A percentile compares a stretch with the other conserved stretches of the same genome.
These are phyloP conservation scores for Tragelaphus strepsiceros DNA, from an alignment of 2,113 vertebrate genomes.

Conservation along the genomic window DNA sequence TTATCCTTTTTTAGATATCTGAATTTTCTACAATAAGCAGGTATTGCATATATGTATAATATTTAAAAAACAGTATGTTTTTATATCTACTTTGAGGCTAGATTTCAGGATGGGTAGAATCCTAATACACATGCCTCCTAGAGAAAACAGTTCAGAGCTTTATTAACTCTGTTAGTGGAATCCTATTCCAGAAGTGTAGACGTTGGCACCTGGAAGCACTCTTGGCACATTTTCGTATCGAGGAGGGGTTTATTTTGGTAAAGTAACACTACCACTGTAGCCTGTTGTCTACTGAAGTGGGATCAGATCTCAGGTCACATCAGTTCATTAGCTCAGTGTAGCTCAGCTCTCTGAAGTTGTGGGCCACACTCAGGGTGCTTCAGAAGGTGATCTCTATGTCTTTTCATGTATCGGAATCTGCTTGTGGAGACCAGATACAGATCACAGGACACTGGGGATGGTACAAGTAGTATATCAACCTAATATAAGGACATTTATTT, in stretches of 20 bases:
- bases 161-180: constrained; percentile 32
- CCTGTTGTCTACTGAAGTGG: constrained; percentile 31
- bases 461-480: background rate
- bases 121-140: background rate
- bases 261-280: constrained; percentile 63
- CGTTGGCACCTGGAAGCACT: constrained; percentile 39
- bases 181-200: constrained; percentile 60
- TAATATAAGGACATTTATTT: background rate
- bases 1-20: background rate
- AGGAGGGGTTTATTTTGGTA: constrained; percentile 60
- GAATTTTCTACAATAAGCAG: background rate
- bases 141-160: constrained; percentile 35
- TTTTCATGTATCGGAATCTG: background rate
- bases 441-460: background rate
- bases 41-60: background rate
- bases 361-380: constrained; percentile 35
- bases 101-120: background rate
- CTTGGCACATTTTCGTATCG: constrained; percentile 40
- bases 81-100: background rate
- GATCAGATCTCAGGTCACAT: constrained; percentile 68
- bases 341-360: constrained; percentile 62
- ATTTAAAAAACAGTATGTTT: background rate
- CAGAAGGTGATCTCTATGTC: constrained; percentile 32
- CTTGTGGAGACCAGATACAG: background rate
- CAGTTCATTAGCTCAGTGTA: constrained; percentile 60